Base-by-base conservation (phyloP, 2,888 invertebrate species). In the Nysson spinosus region DNA sequence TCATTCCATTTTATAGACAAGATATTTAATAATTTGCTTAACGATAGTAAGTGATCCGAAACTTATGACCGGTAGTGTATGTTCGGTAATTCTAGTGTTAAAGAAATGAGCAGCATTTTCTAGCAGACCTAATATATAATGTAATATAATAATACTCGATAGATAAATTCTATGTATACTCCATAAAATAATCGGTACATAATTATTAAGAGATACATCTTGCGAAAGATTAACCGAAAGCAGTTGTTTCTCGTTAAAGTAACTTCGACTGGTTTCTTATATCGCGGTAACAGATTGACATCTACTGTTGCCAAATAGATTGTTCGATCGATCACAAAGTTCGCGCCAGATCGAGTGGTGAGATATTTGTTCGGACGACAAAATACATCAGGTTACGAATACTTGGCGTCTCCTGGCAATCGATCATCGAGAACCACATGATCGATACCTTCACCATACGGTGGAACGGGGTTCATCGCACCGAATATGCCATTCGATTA, bases 241-340 rank as follows among this genome's bases (percentile, higher is more conserved):
- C 61, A 52, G 68, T 72, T 66, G 75, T 70, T 69, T 44, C 64
- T 50, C 58, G 58, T 43, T 56, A 28, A 22, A 20, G 44, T 60
- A 47, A 35, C 50, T 50, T 62, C 58, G 46, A 42, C 40, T 30
- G 42, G 61, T 63, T 54, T 69, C 63, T 56, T 57, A 56, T 37
- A 52, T 46, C 62, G 49, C 39, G 73, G 69, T 73, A 75, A 75
- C 73, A 75, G 76, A 76, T 72, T 69, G 75, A 69, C 66, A 72
- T 49, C 69, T 39, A 57, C 73, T 61, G 60, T 62, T 72, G 65
- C 73, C 63, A 63, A 76, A 75, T 75, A 69, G 73, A 75, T 75
- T 66, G 77, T 76, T 52, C 75, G 66, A 75, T 75, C 75, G 75
- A 75, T 75, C 75, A 75, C 61, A 50, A 75, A 75, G 66, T 75